These are phyloP conservation scores for Leptinotarsa haldemani DNA, from an alignment of 2,888 invertebrate species.

Conservation along the genomic window DNA sequence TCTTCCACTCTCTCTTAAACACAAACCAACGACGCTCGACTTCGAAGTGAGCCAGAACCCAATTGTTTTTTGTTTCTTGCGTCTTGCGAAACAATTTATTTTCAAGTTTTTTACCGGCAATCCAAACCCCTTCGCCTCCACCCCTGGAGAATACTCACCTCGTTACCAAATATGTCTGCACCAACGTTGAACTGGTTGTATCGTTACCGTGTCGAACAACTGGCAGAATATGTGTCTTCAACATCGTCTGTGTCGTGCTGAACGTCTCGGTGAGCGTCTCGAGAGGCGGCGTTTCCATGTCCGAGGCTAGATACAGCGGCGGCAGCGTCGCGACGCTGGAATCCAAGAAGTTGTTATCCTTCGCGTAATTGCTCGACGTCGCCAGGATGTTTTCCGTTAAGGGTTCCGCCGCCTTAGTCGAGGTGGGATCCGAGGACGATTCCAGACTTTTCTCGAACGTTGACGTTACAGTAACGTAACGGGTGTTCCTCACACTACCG, in stretches of 20 bases:
- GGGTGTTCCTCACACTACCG: slow-evolving; percentile 86
- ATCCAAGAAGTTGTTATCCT: slow-evolving; percentile 75
- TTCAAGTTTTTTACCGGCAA: background rate
- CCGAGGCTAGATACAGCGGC: slow-evolving; percentile 79
- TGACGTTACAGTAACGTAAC: slow-evolving; percentile 88
- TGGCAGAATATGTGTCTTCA: slow-evolving; percentile 90
- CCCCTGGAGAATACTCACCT: slow-evolving; percentile 63
- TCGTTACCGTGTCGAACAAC: slow-evolving; percentile 80
- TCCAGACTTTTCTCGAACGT: slow-evolving; percentile 84
- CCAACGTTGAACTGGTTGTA: slow-evolving; percentile 82
- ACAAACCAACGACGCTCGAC: too few relatives aligned
- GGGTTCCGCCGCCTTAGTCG: slow-evolving; percentile 75
- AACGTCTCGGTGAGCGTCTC: slow-evolving; percentile 92
- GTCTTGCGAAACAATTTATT: too few relatives aligned
- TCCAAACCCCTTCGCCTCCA: background rate
- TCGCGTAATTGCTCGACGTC: slow-evolving; percentile 79
- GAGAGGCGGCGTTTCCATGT: slow-evolving; percentile 85
- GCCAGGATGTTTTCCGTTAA: slow-evolving; percentile 89
- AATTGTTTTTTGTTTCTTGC: too few relatives aligned
- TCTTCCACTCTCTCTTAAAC: too few relatives aligned
- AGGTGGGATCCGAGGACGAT: slow-evolving; percentile 69
- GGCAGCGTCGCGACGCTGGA: slow-evolving; percentile 87
- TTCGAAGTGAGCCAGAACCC: too few relatives aligned
- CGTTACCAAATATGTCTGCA: slow-evolving; percentile 90
- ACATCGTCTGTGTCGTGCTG: slow-evolving; percentile 88